Evolutionary conservation across 2,888 invertebrate species (phyloP).

Genomic region (Amblyjoppa fuscipennis): DNA sequence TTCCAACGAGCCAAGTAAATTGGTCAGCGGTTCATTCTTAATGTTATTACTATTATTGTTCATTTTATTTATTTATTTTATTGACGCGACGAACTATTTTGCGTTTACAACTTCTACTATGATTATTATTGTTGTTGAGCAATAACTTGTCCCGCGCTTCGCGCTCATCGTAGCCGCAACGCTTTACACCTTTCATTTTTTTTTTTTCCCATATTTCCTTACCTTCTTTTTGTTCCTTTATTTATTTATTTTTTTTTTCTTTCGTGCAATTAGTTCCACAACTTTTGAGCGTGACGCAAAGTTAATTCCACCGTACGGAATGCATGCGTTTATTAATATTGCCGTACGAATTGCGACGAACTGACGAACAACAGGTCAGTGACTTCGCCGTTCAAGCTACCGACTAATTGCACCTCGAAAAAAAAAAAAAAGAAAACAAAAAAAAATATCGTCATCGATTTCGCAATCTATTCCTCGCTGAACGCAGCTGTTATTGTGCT

Average conservation of each 20-base stretch:
- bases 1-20: background rate
- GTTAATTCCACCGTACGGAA: background rate
- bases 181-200: too few relatives aligned
- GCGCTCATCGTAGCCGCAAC: background rate
- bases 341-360: background rate
- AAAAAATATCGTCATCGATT: background rate
- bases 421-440: too few relatives aligned
- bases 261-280: too few relatives aligned
- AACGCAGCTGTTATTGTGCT: background rate
- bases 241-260: background rate
- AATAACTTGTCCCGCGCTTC: background rate
- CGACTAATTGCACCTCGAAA: background rate
- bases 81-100: too few relatives aligned
- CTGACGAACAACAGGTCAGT: background rate
- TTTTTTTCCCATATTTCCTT: background rate
- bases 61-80: background rate
- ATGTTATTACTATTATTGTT: too few relatives aligned
- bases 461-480: background rate
- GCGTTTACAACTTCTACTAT: too few relatives aligned
- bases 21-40: background rate
- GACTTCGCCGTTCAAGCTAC: background rate
- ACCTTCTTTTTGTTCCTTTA: background rate
- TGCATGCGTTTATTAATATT: background rate
- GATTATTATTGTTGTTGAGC: background rate
- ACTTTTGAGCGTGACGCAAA: background rate